Evolutionary conservation across 37 sponge, comb jelly and placozoan genomes (phyloP).

Genomic region (Eunapius fragilis): DNA sequence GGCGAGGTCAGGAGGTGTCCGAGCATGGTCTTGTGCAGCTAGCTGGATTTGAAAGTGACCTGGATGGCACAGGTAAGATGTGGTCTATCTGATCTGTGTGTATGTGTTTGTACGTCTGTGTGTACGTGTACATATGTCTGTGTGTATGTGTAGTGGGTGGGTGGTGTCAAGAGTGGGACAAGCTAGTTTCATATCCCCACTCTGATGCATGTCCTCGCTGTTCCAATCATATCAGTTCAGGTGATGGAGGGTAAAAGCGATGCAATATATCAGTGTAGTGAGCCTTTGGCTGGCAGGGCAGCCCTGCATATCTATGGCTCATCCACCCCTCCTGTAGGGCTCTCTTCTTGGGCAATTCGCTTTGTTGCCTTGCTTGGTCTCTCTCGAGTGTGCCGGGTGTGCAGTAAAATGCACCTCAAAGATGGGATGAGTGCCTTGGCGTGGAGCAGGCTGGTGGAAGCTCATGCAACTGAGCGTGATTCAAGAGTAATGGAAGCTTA

Average conservation of each 20-base stretch:
- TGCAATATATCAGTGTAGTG: too few relatives aligned
- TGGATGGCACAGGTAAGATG: neutral
- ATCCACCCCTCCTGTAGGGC: conserved; percentile 2
- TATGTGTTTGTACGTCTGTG: too few relatives aligned
- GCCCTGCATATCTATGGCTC: too few relatives aligned
- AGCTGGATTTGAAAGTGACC: conserved; percentile 13
- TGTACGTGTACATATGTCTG: too few relatives aligned
- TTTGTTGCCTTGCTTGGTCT: conserved; percentile 61
- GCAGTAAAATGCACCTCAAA: conserved; percentile 40
- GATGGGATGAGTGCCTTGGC: conserved; percentile 72
- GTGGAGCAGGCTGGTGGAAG: conserved; percentile 43
- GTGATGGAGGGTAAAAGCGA: too few relatives aligned
- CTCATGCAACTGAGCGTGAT: conserved; percentile 48
- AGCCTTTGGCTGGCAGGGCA: too few relatives aligned
- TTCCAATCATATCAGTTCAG: too few relatives aligned
- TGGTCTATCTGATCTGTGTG: too few relatives aligned
- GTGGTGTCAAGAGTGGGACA: too few relatives aligned
- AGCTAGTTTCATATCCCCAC: neutral
- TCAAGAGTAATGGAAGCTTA: conserved; percentile 58
- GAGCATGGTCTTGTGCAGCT: conserved; percentile 51
- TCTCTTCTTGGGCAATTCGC: conserved; percentile 48
- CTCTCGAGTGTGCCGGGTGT: conserved; percentile 39
- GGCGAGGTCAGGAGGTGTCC: neutral
- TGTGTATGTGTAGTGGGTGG: too few relatives aligned
- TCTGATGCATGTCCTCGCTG: too few relatives aligned